Evolutionary conservation across 2,888 invertebrate genomes (phyloP), one percentile per base, ranked within the genome.

Genomic region (Orchesella flavescens): DNA sequence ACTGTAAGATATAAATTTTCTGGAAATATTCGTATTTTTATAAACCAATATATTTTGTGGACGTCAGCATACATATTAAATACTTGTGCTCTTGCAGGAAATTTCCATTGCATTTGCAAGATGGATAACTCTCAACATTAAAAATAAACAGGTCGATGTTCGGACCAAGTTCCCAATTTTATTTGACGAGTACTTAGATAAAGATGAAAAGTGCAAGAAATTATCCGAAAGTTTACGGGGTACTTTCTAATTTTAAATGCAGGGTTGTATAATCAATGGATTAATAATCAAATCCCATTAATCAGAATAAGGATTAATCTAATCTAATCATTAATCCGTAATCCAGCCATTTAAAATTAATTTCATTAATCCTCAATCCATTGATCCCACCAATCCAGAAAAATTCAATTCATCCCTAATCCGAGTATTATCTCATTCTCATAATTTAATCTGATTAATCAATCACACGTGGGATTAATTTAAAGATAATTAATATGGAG

Each of bases 131-230:
- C 10, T 21, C 69, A 57, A 78, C 63, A 61, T 15, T 13, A 57
- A 17, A 61, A 24, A 46, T 44, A 19, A 19, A 5, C 5, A 19
- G n/a, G 44, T 61, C 17, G 21, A 57, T 12, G 34, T 86, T 21
- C 79, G 88, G 15, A 34, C 81, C 7, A 55, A 81, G 23, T 88
- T 88, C 77, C 88, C 88, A 9, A 57, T 81, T 15, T n/a, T 68
- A 34, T 74, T 79, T 44, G 34, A 71, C 2, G 23, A 72, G 1
- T 65, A 72, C 21, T 57, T 73, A 49, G 24, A 65, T n/a, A 19
- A 46, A 46, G 12, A 23, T 21, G 49, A 46, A 13, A 49, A 68
- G 17, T 68, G 10, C n/a, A 68, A 49, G 1, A 21, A 1, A 12
- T 13, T 15, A 4, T 68, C 19, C 17, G 21, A 49, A 49, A 49